Conservation (phyloP, 23 tunicate species). For the Styela clava region DNA sequence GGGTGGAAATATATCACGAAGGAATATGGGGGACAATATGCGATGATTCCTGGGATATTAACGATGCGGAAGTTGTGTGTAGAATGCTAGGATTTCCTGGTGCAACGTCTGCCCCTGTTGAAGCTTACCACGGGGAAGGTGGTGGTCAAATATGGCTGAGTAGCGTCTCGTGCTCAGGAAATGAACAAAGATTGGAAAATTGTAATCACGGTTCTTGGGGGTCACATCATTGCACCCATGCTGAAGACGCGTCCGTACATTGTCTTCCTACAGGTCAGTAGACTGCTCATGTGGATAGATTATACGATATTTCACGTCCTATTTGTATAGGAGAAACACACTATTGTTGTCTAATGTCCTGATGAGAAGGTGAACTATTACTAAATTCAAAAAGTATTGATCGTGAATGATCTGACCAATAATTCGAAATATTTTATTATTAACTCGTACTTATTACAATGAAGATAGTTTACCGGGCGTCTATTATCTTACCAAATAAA, state of each 20-base stretch:
- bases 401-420: no score
- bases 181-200: conserved; percentile 20
- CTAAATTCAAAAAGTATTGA: no score
- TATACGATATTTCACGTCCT: no score
- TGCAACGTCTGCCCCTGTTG: background rate
- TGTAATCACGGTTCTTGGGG: conserved; percentile 38
- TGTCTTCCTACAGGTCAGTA: conserved; percentile 16
- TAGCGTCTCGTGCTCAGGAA: conserved; percentile 35
- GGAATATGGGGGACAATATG: conserved; percentile 56
- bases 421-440: no score
- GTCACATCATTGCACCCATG: conserved; percentile 20
- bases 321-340: no score
- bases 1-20: conserved; percentile 42
- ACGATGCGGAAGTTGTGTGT: conserved; percentile 27
- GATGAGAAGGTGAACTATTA: no score
- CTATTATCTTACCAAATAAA: no score
- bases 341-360: no score
- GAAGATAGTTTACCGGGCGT: no score
- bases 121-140: conserved; percentile 24
- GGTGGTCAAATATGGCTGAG: conserved; percentile 32
- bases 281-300: no score
- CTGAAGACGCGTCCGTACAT: conserved; percentile 42
- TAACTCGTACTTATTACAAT: no score
- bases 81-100: conserved; percentile 18
- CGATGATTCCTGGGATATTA: conserved; percentile 40